phyloP scores from a whole-genome alignment of 2,113 vertebrate genomes.

The Athene cunicularia region DNA sequence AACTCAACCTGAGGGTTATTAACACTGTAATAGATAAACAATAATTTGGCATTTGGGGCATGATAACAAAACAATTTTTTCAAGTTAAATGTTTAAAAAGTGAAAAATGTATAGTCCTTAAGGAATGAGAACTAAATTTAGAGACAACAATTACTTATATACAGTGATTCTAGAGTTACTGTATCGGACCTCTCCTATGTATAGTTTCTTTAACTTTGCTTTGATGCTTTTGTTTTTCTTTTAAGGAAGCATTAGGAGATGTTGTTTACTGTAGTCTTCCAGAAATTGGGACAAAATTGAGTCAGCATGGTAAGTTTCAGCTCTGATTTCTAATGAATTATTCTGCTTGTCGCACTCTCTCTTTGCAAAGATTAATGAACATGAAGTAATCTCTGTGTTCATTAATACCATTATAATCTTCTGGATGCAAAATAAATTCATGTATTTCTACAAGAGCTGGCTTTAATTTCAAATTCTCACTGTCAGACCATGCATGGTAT shows the following conservation, averaged over 20 bases:
- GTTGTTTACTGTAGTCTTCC: slow-evolving; percentile 97
- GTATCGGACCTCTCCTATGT: not conserved
- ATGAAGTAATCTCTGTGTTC: not conserved
- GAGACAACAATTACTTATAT: not conserved
- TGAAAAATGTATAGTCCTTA: not conserved
- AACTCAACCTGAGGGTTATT: not conserved
- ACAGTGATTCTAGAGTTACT: not conserved
- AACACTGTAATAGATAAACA: not conserved
- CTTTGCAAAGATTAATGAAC: not conserved
- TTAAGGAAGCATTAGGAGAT: slow-evolving; percentile 93
- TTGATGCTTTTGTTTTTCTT: slow-evolving; percentile 22
- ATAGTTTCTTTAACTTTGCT: not conserved
- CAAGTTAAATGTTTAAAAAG: not conserved
- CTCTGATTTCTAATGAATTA: not conserved
- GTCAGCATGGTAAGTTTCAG: slow-evolving; percentile 84
- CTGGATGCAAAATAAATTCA: not conserved
- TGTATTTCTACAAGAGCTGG: not conserved
- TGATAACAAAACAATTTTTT: not conserved
- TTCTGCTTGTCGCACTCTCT: not conserved
- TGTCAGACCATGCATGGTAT: not conserved
- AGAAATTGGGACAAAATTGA: slow-evolving; percentile 91
- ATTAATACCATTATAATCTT: not conserved
- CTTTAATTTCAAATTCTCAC: not conserved
- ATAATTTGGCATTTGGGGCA: not conserved
- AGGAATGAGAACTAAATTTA: not conserved